Base-by-base conservation (phyloP, 2,888 invertebrate genomes). In the Drosophila fulvimacula region DNA sequence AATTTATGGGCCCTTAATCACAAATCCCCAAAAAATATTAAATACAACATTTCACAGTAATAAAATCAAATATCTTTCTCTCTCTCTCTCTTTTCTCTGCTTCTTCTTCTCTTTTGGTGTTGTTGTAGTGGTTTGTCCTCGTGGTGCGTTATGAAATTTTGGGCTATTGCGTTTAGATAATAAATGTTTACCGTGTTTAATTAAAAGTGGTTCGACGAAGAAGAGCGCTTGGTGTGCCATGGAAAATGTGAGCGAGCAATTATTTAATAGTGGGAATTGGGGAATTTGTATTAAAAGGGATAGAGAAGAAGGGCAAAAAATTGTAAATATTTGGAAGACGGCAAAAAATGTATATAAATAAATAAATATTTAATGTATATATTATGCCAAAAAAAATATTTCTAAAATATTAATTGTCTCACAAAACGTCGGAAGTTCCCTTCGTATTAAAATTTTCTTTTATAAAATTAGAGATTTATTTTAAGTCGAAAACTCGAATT, bases 1-100 rank as follows among this genome's bases (percentile, higher is more conserved):
- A 39, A 64, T 68, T 68, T 55, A 72, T 68, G 63, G 42, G 46
- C 55, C 34, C 48, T 44, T 70, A 19, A 51, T 39, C 39, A 27
- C n/a, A 55, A 39, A 27, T 59, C 36, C n/a, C 3, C 46, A 27
- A 27, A 60, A 60, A 61, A 19, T 59, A 60, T 34, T 9, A 48
- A 55, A 62, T 46, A 53, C 51, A 71, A 48, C 44, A 72, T 63
- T 52, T 66, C 48, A 55, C 52, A 59, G 42, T 19, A 41, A 41
- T 34, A 60, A 61, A 41, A 32, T 17, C 7, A 38, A 32, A 60
- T 39, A 39, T 44, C 6, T 19, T 9, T 19, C 1, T 4, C 2
- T 17, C 30, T 5, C 41, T 15, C 19, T 49, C 13, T 19, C 48
- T 32, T 27, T 49, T 15, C 17, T 15, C 15, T 21, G 7, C 49